A percentile compares a stretch with the other conserved stretches of the same genome.
phyloP scores from a whole-genome alignment of 2,797 vertebrate species.

The Lithobates pipiens region DNA sequence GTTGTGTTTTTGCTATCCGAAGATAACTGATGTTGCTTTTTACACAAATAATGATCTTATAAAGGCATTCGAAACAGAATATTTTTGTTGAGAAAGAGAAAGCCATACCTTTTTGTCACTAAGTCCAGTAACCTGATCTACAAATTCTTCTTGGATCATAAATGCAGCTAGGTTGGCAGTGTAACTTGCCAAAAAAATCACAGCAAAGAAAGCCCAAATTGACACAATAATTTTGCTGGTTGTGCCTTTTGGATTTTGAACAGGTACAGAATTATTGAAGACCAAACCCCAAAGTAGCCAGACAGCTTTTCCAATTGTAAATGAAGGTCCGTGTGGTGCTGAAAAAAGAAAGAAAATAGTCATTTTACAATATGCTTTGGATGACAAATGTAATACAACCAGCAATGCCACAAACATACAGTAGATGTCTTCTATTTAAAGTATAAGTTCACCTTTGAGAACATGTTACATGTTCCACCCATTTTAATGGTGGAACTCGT shows the following conservation, averaged over 20 bases:
- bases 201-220: slow-evolving; percentile 98
- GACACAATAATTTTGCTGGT: slow-evolving; percentile 99
- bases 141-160: slow-evolving; percentile 99
- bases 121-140: slow-evolving; percentile 96
- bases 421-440: too few relatives aligned
- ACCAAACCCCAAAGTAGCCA: slow-evolving; percentile 98
- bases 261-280: slow-evolving; percentile 98
- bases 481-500: too few relatives aligned
- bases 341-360: slow-evolving; percentile 35
- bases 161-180: slow-evolving; percentile 98
- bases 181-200: slow-evolving; percentile 98
- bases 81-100: too few relatives aligned
- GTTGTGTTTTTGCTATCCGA: too few relatives aligned
- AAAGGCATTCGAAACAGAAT: too few relatives aligned
- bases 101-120: slow-evolving; percentile 94
- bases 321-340: slow-evolving; percentile 96
- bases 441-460: too few relatives aligned
- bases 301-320: slow-evolving; percentile 96
- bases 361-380: too few relatives aligned
- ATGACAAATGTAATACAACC: too few relatives aligned
- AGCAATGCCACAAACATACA: too few relatives aligned
- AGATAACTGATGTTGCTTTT: too few relatives aligned
- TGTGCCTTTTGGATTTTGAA: slow-evolving; percentile 95
- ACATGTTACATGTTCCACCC: too few relatives aligned
- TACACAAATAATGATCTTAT: too few relatives aligned